Evolutionary conservation across 2,797 vertebrate genomes (phyloP).

Genomic region (Staurois parvus): DNA sequence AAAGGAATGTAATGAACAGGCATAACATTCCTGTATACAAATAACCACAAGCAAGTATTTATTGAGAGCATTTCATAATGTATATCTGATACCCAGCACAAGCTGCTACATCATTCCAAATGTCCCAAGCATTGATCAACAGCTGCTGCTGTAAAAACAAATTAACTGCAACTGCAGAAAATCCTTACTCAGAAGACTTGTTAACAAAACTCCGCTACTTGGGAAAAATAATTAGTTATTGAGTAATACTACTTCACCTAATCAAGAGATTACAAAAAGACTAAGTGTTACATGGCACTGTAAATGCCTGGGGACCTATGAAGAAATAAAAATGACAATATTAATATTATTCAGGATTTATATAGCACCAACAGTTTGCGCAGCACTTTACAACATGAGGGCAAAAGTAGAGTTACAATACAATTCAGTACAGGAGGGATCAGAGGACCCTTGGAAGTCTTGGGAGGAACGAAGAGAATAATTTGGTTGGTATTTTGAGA

Average conservation of each 20-base stretch:
- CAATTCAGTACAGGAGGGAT: no score
- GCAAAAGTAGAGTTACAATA: no score
- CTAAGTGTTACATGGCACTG: not conserved
- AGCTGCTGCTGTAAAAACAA: slow-evolving; percentile 59
- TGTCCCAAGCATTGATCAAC: slow-evolving; percentile 55
- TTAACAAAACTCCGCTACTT: slow-evolving; percentile 54
- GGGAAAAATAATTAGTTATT: slow-evolving; percentile 59
- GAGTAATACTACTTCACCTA: slow-evolving; percentile 59
- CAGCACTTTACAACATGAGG: no score
- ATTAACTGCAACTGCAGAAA: slow-evolving; percentile 55
- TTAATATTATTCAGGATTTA: no score
- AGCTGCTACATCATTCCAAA: slow-evolving; percentile 61
- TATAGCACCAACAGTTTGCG: no score
- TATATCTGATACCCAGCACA: slow-evolving; percentile 9
- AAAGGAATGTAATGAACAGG: slow-evolving; percentile 30
- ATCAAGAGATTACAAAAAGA: slow-evolving; percentile 18
- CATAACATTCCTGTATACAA: slow-evolving; percentile 22
- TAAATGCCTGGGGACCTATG: not conserved
- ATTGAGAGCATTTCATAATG: slow-evolving; percentile 18
- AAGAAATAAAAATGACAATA: not conserved
- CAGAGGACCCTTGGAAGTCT: no score
- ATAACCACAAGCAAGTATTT: slow-evolving; percentile 14
- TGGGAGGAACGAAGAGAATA: no score
- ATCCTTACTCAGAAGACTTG: slow-evolving; percentile 42
- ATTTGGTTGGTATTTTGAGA: no score